phyloP scores from a whole-genome alignment of 2,113 vertebrate genomes.

The Probosciger aterrimus region DNA sequence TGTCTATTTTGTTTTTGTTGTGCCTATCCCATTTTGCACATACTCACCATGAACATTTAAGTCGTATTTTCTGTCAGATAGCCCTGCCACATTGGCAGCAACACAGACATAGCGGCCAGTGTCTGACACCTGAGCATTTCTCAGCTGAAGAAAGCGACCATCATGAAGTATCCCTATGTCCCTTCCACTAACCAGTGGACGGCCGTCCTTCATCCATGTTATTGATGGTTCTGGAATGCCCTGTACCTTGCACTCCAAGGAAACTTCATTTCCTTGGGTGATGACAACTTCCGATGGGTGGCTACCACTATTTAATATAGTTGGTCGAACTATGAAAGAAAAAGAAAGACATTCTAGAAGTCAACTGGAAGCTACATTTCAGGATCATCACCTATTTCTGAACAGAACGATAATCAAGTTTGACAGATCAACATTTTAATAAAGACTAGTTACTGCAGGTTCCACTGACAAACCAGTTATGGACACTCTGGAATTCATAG shows the following conservation, averaged over 20 bases:
- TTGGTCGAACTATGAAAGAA: slow-evolving; percentile 80
- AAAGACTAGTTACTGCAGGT: not conserved
- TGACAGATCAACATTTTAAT: not conserved
- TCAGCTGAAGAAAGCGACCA: slow-evolving; percentile 80
- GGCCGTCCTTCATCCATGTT: slow-evolving; percentile 91
- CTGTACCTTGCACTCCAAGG: slow-evolving; percentile 82
- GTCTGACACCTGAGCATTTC: slow-evolving; percentile 78
- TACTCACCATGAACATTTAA: slow-evolving; percentile 87
- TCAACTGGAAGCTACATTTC: not conserved
- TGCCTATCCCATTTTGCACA: not conserved
- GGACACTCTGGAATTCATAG: not conserved
- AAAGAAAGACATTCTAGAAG: not conserved
- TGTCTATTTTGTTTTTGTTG: not conserved
- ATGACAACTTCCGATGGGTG: slow-evolving; percentile 70
- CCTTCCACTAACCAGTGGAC: slow-evolving; percentile 59
- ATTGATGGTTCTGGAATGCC: slow-evolving; percentile 84
- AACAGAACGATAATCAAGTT: not conserved
- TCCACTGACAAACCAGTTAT: not conserved
- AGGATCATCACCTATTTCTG: not conserved
- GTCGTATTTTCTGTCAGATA: slow-evolving; percentile 87
- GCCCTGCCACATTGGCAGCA: slow-evolving; percentile 88
- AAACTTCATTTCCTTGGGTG: slow-evolving; percentile 77
- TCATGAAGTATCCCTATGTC: slow-evolving; percentile 72
- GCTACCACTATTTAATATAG: slow-evolving; percentile 71
- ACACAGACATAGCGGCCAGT: slow-evolving; percentile 90